These are phyloP conservation scores for Corvus moneduloides DNA, from an alignment of 2,113 vertebrate genomes.

Conservation along the genomic window DNA sequence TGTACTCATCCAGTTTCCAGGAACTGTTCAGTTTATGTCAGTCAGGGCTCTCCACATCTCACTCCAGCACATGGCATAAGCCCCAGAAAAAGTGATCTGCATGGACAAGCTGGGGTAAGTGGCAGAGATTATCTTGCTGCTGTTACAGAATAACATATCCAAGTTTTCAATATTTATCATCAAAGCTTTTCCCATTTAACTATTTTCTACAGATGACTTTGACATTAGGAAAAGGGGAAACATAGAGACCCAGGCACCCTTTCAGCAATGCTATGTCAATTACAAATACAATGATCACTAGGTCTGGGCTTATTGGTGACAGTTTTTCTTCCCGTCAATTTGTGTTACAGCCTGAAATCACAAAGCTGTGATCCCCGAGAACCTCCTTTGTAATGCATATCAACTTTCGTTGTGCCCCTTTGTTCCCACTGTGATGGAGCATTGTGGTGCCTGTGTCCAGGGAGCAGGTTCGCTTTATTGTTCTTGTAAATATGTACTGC, in stretches of 20 bases:
- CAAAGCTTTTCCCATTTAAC: not conserved
- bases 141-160: not conserved
- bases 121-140: not conserved
- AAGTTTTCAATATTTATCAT: not conserved
- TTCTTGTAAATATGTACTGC: slow-evolving; percentile 80
- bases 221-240: not conserved
- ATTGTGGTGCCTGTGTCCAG: slow-evolving; percentile 71
- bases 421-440: slow-evolving; percentile 73
- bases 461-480: slow-evolving; percentile 84
- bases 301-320: slow-evolving; percentile 23
- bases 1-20: slow-evolving; percentile 16
- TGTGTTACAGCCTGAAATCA: slow-evolving; percentile 39
- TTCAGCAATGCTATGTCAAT: not conserved
- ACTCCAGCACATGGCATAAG: not conserved
- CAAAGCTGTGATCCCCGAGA: slow-evolving; percentile 39
- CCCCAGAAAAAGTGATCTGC: not conserved
- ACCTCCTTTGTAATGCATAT: slow-evolving; percentile 84
- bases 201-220: not conserved
- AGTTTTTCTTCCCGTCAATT: slow-evolving; percentile 41
- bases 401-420: slow-evolving; percentile 75
- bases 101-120: not conserved
- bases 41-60: not conserved
- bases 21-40: slow-evolving; percentile 9
- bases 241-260: not conserved
- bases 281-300: not conserved